Evolutionary conservation across 2,888 invertebrate genomes (phyloP).

Genomic region (Furcula furcula): DNA sequence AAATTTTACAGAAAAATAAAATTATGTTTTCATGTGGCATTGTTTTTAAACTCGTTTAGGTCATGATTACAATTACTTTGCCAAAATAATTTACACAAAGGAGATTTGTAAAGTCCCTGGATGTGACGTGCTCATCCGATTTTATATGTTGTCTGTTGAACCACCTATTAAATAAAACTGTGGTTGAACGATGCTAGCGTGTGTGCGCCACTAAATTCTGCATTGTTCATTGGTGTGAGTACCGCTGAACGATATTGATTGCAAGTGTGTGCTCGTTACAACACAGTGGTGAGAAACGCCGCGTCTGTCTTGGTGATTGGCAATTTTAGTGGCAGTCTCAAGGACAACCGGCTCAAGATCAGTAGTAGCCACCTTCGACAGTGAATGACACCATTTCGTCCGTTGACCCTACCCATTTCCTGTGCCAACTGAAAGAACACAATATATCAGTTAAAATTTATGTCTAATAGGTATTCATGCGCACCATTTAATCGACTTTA

Average conservation of each 20-base stretch:
- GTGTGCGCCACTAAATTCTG: slow-evolving; percentile 35
- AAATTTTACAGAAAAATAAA: too few species aligned
- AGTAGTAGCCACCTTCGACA: slow-evolving; percentile 73
- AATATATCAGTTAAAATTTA: slow-evolving; percentile 51
- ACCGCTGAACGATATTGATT: slow-evolving; percentile 37
- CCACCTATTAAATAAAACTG: too few species aligned
- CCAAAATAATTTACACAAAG: too few species aligned
- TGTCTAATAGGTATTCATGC: slow-evolving; percentile 55
- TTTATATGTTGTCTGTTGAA: too few species aligned
- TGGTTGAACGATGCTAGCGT: slow-evolving; percentile 27
- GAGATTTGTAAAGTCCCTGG: too few species aligned
- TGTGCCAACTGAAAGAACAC: slow-evolving; percentile 60
- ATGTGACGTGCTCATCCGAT: too few species aligned
- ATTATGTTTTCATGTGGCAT: too few species aligned
- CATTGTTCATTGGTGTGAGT: slow-evolving; percentile 36
- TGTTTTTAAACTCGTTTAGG: too few species aligned
- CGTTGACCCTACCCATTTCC: slow-evolving; percentile 74
- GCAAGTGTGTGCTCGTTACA: slow-evolving; percentile 43
- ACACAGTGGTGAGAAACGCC: slow-evolving; percentile 30
- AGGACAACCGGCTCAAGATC: slow-evolving; percentile 76
- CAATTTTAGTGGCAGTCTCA: slow-evolving; percentile 67
- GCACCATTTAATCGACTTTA: slow-evolving; percentile 58
- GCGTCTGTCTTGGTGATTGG: slow-evolving; percentile 56
- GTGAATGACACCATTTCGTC: slow-evolving; percentile 76
- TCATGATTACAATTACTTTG: too few species aligned